A percentile compares a stretch with the other conserved stretches of the same genome.
Evolutionary conservation across 2,113 vertebrate species (phyloP).

Genomic region (Desmodus rotundus): DNA sequence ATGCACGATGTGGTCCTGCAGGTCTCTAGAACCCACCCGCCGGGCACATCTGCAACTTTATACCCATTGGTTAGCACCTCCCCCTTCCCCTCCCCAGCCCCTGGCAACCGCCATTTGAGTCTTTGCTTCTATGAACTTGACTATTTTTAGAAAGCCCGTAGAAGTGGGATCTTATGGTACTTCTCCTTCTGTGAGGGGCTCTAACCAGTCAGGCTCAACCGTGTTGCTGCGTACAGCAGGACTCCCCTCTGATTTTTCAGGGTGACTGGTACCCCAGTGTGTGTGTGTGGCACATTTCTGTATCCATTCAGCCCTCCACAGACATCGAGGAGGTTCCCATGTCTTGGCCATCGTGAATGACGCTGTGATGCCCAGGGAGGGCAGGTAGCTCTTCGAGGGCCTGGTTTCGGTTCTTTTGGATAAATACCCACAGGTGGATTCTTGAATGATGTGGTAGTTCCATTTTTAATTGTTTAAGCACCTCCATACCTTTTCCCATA

Average conservation of each 20-base stretch:
- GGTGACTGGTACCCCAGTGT: not conserved
- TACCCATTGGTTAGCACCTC: rapidly evolving
- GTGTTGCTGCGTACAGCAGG: rapidly evolving
- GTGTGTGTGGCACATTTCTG: rapidly evolving
- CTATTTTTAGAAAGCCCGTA: rapidly evolving
- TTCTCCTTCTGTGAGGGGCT: not conserved
- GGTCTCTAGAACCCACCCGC: rapidly evolving
- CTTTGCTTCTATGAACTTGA: not conserved
- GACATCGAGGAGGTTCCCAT: rapidly evolving
- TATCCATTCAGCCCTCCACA: rapidly evolving
- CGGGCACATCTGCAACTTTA: rapidly evolving
- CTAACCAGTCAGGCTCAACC: not conserved
- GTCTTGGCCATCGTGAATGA: rapidly evolving
- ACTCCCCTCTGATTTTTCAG: not conserved
- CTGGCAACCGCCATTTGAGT: rapidly evolving
- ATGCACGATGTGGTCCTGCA: rapidly evolving
- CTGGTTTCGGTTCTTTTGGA: not conserved
- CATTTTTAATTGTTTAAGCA: not conserved
- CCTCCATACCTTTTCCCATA: not conserved
- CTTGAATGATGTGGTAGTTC: not conserved
- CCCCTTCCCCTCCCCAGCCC: rapidly evolving
- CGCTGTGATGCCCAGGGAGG: rapidly evolving
- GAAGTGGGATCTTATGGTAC: rapidly evolving
- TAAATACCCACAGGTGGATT: not conserved
- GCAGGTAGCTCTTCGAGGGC: rapidly evolving